A percentile compares a stretch with the other conserved stretches of the same genome.
Conservation (phyloP, 1,140 invertebrate species). For the Tetragonula clypearis region DNA sequence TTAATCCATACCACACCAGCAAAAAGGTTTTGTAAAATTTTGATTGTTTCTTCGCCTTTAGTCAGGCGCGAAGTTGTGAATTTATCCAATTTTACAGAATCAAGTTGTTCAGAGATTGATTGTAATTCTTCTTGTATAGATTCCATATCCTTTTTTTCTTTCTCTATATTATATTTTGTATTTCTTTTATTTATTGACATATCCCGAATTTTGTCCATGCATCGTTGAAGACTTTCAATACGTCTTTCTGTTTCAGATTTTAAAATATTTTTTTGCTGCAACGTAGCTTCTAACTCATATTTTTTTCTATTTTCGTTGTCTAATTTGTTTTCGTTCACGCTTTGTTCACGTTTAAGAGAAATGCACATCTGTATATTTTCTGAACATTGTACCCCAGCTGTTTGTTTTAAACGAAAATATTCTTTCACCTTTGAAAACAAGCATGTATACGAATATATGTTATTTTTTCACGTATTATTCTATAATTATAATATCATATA, state of each 20-base stretch:
- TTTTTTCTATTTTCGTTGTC: constrained; percentile 92
- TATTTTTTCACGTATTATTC: background rate
- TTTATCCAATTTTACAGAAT: constrained; percentile 96
- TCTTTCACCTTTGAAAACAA: constrained; percentile 86
- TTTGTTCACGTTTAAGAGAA: constrained; percentile 94
- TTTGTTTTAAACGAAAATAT: constrained; percentile 95
- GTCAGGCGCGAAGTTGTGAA: constrained; percentile 94
- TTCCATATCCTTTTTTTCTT: constrained; percentile 89
- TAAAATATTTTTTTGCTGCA: constrained; percentile 85
- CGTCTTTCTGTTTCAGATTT: constrained; percentile 92
- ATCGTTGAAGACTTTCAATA: constrained; percentile 88
- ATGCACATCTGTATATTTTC: constrained; percentile 92
- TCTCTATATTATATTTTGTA: constrained; percentile 85
- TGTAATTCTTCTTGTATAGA: constrained; percentile 89
- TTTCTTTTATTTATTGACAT: constrained; percentile 89
- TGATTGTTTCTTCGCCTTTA: constrained; percentile 97
- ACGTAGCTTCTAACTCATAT: constrained; percentile 90
- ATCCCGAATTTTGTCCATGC: constrained; percentile 79
- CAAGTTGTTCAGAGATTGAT: constrained; percentile 91
- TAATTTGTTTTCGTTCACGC: constrained; percentile 93
- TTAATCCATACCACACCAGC: constrained; percentile 90
- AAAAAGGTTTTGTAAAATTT: constrained; percentile 95
- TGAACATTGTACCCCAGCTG: constrained; percentile 92
- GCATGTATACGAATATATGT: background rate
- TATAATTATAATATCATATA: background rate